Percentiles rank a stretch among this genome's conserved stretches.
These are phyloP conservation scores for Turnix velox DNA, from an alignment of 2,113 vertebrate species.

Conservation along the genomic window DNA sequence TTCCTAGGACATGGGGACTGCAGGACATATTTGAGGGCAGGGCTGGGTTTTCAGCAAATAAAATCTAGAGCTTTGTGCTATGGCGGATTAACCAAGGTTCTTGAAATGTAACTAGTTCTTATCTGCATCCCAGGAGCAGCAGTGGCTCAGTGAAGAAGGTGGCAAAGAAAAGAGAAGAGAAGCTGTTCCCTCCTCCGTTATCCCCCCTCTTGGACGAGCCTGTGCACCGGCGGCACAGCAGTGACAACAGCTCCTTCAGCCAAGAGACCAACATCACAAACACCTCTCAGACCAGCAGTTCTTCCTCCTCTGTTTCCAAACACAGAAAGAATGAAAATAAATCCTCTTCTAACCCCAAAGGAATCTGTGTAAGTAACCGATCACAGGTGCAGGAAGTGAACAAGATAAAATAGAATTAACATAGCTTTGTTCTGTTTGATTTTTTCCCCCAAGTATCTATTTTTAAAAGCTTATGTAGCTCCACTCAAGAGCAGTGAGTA, in stretches of 20 bases:
- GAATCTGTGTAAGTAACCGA: conserved; percentile 75
- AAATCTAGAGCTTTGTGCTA: background rate
- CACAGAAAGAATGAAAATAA: conserved; percentile 87
- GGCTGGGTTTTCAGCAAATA: background rate
- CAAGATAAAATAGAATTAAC: background rate
- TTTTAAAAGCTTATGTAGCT: background rate
- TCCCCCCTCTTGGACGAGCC: conserved; percentile 88
- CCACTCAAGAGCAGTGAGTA: background rate
- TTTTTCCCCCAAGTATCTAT: background rate
- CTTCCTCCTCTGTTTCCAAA: conserved; percentile 73
- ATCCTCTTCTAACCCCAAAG: conserved; percentile 77
- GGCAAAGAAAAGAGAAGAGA: conserved; percentile 85
- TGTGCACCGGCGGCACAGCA: conserved; percentile 71
- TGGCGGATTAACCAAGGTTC: background rate
- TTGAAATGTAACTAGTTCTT: background rate
- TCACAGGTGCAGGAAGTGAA: background rate
- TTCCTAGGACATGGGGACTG: background rate
- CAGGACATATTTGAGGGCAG: background rate
- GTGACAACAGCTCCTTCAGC: conserved; percentile 76
- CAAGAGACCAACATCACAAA: conserved; percentile 73
- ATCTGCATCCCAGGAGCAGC: conserved; percentile 56
- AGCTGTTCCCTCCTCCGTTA: conserved; percentile 87
- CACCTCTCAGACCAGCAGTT: conserved; percentile 51
- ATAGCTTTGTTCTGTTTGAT: background rate
- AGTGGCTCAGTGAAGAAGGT: conserved; percentile 80